Evolutionary conservation across 2,113 vertebrate genomes (phyloP).

Genomic region (Erythrocercus mccallii): DNA sequence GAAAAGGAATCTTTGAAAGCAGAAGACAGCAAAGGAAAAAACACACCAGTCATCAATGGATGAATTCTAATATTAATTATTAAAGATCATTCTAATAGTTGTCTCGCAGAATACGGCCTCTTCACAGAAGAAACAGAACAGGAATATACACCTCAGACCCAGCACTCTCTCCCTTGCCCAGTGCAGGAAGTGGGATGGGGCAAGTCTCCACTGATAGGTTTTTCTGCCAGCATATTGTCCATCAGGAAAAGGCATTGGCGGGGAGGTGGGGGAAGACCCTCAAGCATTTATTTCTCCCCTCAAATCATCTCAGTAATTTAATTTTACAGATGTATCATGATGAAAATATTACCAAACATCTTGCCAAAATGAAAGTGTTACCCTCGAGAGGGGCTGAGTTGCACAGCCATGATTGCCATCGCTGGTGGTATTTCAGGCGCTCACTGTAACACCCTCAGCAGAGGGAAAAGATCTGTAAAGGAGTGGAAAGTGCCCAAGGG

Average conservation of each 20-base stretch:
- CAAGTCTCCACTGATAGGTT: accelerated
- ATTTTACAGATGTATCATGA: neutral
- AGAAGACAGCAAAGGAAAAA: neutral
- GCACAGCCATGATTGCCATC: neutral
- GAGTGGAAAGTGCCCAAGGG: neutral
- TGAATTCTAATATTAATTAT: neutral
- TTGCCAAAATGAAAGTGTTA: neutral
- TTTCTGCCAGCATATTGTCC: neutral
- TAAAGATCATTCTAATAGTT: neutral
- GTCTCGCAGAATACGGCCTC: neutral
- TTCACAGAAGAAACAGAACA: neutral
- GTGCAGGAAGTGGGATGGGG: neutral
- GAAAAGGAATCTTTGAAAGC: neutral
- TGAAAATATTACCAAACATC: neutral
- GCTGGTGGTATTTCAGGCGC: neutral
- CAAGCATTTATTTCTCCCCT: neutral
- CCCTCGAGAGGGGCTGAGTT: neutral
- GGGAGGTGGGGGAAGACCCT: neutral
- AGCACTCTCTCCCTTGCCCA: too few species aligned
- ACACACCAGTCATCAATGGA: neutral
- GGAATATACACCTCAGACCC: neutral
- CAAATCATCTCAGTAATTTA: neutral
- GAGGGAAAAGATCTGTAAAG: neutral
- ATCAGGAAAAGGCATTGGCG: too few species aligned
- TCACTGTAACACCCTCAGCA: neutral